These are phyloP conservation scores for Orchestia grillus DNA, from an alignment of 1,140 invertebrate species.

Conservation along the genomic window DNA sequence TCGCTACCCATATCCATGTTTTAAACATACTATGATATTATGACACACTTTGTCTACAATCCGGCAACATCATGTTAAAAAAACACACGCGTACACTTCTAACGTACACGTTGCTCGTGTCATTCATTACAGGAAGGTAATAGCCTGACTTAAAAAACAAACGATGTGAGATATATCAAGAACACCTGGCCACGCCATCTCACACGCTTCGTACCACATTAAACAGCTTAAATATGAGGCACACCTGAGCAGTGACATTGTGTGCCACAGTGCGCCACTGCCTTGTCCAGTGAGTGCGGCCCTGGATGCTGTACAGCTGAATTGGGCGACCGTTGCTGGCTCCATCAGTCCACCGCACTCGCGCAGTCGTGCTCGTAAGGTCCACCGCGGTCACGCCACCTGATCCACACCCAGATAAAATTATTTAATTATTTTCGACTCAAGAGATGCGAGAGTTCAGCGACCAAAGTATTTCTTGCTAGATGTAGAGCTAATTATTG, in stretches of 20 bases:
- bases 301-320: constrained; percentile 82
- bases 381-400: constrained; percentile 76
- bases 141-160: neutral
- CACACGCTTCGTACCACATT: too few species aligned
- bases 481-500: neutral
- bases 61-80: neutral
- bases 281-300: constrained; percentile 86
- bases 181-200: too few species aligned
- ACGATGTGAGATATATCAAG: neutral
- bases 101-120: neutral
- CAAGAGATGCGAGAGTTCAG: neutral
- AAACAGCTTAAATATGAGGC: neutral
- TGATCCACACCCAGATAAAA: constrained; percentile 60
- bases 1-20: neutral
- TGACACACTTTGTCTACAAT: neutral
- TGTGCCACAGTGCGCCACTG: constrained; percentile 84
- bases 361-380: constrained; percentile 82
- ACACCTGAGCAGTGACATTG: constrained; percentile 66
- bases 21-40: neutral
- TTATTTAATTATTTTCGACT: neutral
- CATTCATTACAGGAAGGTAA: neutral
- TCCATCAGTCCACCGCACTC: constrained; percentile 90
- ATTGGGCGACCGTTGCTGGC: constrained; percentile 85
- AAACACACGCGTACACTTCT: neutral
- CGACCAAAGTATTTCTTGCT: neutral